Base-by-base conservation (phyloP, 2,888 invertebrate genomes). In the Catocala fraxini region DNA sequence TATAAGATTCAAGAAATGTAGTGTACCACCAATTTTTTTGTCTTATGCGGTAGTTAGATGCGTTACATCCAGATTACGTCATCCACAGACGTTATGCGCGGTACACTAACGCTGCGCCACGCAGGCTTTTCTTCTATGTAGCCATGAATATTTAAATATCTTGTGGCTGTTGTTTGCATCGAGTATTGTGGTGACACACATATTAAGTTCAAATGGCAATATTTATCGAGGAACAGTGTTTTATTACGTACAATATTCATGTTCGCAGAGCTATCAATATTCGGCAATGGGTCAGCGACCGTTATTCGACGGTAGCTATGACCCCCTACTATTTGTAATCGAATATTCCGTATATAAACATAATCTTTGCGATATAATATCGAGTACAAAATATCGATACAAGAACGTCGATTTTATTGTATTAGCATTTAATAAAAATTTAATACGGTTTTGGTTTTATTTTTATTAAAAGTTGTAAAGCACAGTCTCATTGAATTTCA, bases 241-340 rank as follows among this genome's bases (percentile, higher is more conserved):
- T 75, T 71, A 68, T 70, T 65, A 71, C 57, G 65, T 47, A 65
- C 69, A 68, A 70, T 65, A 67, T 79, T 72, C 70, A 68, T 67
- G 67, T 77, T 74, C 65, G 64, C 70, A 57, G 63, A 65, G 71
- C 72, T 71, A 77, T 76, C 71, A 71, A 75, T 73, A 70, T 77
- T 79, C 79, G 74, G 66, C 58, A 64, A 53, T 67, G 51, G 72
- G 71, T 73, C 73, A 68, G 56, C 66, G 64, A 81, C 81, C 80
- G 83, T 83, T 80, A 77, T 70, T 56, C 71, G 68, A 67, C 63
- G 64, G 63, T 59, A 67, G 60, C 60, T 63, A 59, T 51, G 45
- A 13, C 51, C 70, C 15, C 47, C 51, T 72, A 76, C 76, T 42
- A 60, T 52, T 49, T 51, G 60, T 67, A 53, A 49, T 52, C 12